These are phyloP conservation scores for Manis crassicaudata DNA, from an alignment of 2,797 vertebrate genomes.

Conservation along the genomic window DNA sequence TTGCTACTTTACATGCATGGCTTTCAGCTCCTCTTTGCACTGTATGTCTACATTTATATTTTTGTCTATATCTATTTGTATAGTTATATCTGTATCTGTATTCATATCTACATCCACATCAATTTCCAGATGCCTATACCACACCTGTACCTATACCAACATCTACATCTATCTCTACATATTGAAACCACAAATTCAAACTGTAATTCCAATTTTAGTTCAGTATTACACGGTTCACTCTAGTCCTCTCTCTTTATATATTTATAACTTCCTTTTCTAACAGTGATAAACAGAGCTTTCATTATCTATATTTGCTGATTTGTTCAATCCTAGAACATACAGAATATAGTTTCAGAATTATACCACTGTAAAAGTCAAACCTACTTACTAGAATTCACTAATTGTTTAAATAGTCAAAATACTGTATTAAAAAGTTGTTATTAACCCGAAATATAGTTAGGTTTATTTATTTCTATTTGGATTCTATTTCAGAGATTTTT, in stretches of 20 bases:
- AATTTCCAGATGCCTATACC: neutral
- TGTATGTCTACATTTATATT: neutral
- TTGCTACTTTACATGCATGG: neutral
- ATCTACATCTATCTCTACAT: neutral
- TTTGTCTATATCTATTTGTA: neutral
- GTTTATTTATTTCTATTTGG: neutral
- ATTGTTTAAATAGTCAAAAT: neutral
- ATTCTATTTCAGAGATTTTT: neutral
- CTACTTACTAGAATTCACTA: neutral
- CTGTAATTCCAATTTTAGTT: neutral
- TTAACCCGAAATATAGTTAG: neutral
- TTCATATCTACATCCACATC: neutral
- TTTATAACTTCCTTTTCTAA: neutral
- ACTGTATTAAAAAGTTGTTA: neutral
- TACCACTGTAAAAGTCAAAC: neutral
- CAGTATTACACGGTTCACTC: neutral
- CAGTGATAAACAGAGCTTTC: neutral
- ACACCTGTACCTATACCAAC: neutral
- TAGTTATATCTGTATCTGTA: neutral
- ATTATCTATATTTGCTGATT: neutral
- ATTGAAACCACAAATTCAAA: neutral
- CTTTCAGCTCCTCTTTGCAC: neutral
- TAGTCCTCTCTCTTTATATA: neutral
- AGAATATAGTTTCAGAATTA: neutral
- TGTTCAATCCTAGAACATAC: neutral